These are phyloP conservation scores for Himalopsyche japonica DNA, from an alignment of 2,888 invertebrate species.

Conservation along the genomic window DNA sequence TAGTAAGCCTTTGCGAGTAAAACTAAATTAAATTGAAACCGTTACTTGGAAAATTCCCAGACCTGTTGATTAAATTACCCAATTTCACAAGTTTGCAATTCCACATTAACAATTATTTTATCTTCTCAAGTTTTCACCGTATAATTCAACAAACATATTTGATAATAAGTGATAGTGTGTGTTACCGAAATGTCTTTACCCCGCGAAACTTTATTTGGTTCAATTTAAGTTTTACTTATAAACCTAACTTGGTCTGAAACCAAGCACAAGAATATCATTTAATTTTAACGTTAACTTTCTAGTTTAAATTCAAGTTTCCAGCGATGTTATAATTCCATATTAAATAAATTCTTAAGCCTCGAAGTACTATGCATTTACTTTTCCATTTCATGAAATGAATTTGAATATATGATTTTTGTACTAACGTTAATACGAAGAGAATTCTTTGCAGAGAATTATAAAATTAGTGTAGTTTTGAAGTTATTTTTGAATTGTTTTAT, in stretches of 20 bases:
- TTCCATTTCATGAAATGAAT: background rate
- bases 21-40: background rate
- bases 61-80: background rate
- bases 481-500: no score
- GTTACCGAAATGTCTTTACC: background rate
- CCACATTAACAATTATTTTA: background rate
- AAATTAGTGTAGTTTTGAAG: no score
- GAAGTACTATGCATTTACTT: background rate
- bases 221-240: background rate
- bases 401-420: background rate
- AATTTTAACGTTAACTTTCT: background rate
- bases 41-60: background rate
- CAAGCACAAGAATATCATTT: background rate
- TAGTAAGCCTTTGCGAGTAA: background rate
- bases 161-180: background rate
- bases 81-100: background rate
- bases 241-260: background rate
- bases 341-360: background rate
- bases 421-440: no score
- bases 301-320: background rate
- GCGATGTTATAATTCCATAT: background rate
- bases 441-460: no score
- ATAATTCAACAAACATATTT: background rate
- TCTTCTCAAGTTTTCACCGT: background rate
- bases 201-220: background rate